Evolutionary conservation across 2,113 vertebrate species (phyloP).

Genomic region (Arizona elegans): DNA sequence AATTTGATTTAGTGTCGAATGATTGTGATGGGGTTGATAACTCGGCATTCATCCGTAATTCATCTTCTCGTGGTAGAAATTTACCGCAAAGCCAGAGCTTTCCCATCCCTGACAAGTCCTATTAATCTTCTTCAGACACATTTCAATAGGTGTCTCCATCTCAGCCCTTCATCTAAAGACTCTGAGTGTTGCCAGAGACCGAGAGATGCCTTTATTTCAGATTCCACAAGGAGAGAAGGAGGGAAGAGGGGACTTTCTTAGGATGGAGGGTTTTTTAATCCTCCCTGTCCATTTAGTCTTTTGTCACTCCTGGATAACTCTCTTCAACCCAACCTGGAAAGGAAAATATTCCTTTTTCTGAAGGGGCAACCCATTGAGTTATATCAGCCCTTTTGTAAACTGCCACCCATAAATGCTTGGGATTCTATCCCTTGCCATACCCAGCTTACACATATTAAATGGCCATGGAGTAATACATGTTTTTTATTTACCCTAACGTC

Average conservation of each 20-base stretch:
- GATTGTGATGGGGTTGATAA: slow-evolving; percentile 85
- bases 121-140: slow-evolving; percentile 89
- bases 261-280: slow-evolving; percentile 59
- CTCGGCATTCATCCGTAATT: slow-evolving; percentile 84
- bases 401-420: too few species aligned
- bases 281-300: slow-evolving; percentile 74
- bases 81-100: slow-evolving; percentile 83
- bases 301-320: slow-evolving; percentile 14
- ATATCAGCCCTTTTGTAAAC: background rate
- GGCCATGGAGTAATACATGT: too few species aligned
- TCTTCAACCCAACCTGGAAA: background rate
- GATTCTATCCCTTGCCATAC: background rate
- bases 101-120: slow-evolving; percentile 84
- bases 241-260: slow-evolving; percentile 66
- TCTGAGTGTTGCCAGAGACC: slow-evolving; percentile 69
- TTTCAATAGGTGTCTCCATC: slow-evolving; percentile 87
- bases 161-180: slow-evolving; percentile 78
- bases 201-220: slow-evolving; percentile 77
- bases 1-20: slow-evolving; percentile 85
- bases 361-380: background rate
- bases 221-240: slow-evolving; percentile 66
- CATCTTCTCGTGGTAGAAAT: slow-evolving; percentile 85
- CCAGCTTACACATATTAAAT: too few species aligned
- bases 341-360: background rate
- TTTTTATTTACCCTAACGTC: too few species aligned